A percentile compares a stretch with the other conserved stretches of the same genome.
These are phyloP conservation scores for Papilio aristodemus DNA, from an alignment of 1,140 invertebrate species.

Conservation along the genomic window DNA sequence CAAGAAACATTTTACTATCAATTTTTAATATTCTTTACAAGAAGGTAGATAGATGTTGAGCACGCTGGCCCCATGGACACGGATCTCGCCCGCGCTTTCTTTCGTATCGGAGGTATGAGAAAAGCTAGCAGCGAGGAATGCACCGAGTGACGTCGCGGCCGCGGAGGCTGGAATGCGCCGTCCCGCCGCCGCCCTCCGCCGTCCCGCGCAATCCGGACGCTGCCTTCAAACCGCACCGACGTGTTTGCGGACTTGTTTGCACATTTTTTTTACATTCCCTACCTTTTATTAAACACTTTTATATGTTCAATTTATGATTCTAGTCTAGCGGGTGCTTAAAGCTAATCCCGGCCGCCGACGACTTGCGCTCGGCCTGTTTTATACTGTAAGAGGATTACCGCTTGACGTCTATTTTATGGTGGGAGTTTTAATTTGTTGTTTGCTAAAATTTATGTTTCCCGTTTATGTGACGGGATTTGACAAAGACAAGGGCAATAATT, in stretches of 20 bases:
- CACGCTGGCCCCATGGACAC: slow-evolving; percentile 32
- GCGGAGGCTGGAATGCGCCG: slow-evolving; percentile 76
- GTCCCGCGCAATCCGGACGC: slow-evolving; percentile 74
- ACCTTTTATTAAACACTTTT: slow-evolving; percentile 67
- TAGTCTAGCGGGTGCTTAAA: slow-evolving; percentile 28
- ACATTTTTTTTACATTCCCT: slow-evolving; percentile 77
- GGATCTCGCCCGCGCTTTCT: slow-evolving; percentile 46
- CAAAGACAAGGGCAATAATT: too few relatives aligned
- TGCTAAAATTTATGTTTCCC: slow-evolving; percentile 1
- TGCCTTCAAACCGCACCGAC: slow-evolving; percentile 77
- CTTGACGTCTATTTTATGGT: slow-evolving; percentile 1
- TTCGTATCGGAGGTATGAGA: slow-evolving; percentile 51
- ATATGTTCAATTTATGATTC: slow-evolving; percentile 40
- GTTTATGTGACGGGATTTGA: not conserved
- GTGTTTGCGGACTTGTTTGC: slow-evolving; percentile 78
- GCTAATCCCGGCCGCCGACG: slow-evolving; percentile 22
- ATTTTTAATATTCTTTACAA: not conserved
- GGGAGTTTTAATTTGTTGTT: slow-evolving; percentile 1
- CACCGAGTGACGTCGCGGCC: slow-evolving; percentile 66
- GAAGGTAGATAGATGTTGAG: not conserved
- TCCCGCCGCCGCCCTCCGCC: slow-evolving; percentile 68
- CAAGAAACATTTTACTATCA: not conserved
- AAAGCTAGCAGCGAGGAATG: slow-evolving; percentile 60
- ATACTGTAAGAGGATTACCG: slow-evolving; percentile 1
- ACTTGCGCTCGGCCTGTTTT: slow-evolving; percentile 1